Base-by-base conservation (phyloP, 64 coral and sea anemone genomes). In the Pachyseris speciosa region DNA sequence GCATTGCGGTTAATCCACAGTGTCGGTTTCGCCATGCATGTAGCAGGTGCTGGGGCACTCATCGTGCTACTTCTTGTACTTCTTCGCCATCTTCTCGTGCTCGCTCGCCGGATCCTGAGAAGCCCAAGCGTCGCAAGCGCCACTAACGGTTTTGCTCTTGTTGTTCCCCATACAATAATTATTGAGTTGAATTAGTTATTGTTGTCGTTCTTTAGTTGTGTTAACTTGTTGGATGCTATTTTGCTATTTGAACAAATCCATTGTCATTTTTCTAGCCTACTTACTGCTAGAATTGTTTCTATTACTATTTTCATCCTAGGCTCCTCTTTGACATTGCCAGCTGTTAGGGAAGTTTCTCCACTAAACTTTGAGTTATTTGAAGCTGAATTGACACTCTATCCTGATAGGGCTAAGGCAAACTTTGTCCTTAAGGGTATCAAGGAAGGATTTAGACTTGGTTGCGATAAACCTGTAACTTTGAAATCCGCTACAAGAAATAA, bases 401-500 rank as follows among this genome's bases (percentile, higher is more conserved):
- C 16, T 3, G 51, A 55, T 55, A 55, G 20, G 16, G 51, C 51
- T 2, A 55, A 55, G 51, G 51, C 20, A 2, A 55, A 55, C 10
- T 55, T 55, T n/a, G n/a, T n/a, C n/a, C n/a, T n/a, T n/a, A n/a
- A n/a, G n/a, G n/a, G n/a, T n/a, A n/a, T n/a, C n/a, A n/a, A n/a
- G n/a, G n/a, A n/a, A n/a, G n/a, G n/a, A n/a, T n/a, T n/a, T n/a
- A n/a, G n/a, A n/a, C n/a, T 55, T 55, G 51, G 51, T 55, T 55
- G 3, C 20, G 51, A 55, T 17, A 55, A 55, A 55, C 51, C 51
- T 2, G 51, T 55, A 5, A 55, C 52, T 7, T 41, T 83, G 9
- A 83, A 86, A 51, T 70, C 83, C 5, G 43, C 63, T 30, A 86
- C 2, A 24, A 85, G 11, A 29, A 68, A 85, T 36, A 67, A 73